A percentile compares a stretch with the other conserved stretches of the same genome.
Evolutionary conservation across 2,113 vertebrate species (phyloP).

Genomic region (Zapus hudsonius): DNA sequence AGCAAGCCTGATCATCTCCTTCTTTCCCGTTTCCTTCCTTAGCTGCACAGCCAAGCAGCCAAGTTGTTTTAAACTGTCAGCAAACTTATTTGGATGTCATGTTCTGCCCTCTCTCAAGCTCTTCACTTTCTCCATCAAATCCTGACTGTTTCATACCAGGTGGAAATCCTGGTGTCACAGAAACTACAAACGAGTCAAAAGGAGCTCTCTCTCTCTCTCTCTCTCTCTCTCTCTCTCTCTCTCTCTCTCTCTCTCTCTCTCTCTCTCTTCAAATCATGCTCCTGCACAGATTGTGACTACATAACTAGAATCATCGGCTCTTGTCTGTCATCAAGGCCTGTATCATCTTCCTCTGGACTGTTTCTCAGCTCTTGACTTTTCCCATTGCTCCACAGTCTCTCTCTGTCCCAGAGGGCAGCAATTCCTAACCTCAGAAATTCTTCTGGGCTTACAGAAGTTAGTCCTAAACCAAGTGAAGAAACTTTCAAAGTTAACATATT

Average conservation of each 20-base stretch:
- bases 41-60: neutral
- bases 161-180: constrained; percentile 22
- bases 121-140: constrained; percentile 38
- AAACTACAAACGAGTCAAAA: constrained; percentile 24
- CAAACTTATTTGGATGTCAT: neutral
- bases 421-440: neutral
- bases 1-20: neutral
- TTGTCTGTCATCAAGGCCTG: neutral
- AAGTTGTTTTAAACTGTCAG: neutral
- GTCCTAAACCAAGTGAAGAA: neutral
- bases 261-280: neutral
- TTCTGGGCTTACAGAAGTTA: neutral
- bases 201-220: neutral
- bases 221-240: neutral
- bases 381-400: neutral
- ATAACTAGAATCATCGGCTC: neutral
- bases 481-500: neutral
- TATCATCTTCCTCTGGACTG: neutral
- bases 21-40: neutral
- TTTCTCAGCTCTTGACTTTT: neutral
- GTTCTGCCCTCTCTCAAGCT: neutral
- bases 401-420: neutral
- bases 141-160: neutral
- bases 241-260: neutral
- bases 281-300: neutral